Conservation (phyloP, 2,113 vertebrate species). For the Perca schrenkii region DNA sequence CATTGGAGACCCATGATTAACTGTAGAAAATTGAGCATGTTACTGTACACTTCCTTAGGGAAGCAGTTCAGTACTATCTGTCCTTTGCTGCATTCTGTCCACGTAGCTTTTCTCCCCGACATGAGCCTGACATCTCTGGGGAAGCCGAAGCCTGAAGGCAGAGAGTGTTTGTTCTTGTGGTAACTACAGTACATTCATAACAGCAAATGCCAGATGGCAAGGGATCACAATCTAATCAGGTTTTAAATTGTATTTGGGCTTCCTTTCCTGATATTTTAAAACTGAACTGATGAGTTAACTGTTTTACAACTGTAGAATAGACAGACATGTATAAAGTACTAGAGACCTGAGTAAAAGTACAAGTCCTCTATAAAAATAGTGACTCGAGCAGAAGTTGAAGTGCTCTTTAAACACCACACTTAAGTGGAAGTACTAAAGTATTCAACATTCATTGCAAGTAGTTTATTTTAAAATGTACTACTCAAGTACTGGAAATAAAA, state of each 20-base stretch:
- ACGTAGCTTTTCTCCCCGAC: conserved; percentile 2
- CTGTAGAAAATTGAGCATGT: conserved; percentile 1
- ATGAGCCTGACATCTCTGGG: conserved; percentile 32
- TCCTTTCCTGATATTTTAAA: conserved; percentile 19
- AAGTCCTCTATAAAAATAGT: no score
- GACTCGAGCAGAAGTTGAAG: no score
- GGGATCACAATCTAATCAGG: conserved; percentile 32
- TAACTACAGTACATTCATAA: conserved; percentile 16
- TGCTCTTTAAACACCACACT: no score
- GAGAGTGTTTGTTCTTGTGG: conserved; percentile 18
- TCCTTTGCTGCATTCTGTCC: conserved; percentile 36
- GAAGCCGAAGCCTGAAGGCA: conserved; percentile 25
- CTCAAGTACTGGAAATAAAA: no score
- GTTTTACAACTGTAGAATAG: not conserved
- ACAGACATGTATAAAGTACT: no score
- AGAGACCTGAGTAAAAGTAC: no score
- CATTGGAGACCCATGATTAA: not conserved
- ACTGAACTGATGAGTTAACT: not conserved
- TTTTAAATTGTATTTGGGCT: not conserved
- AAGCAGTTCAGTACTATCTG: conserved; percentile 16
- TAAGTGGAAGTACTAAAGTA: no score
- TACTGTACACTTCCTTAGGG: conserved; percentile 5
- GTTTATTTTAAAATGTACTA: no score
- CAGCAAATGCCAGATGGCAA: conserved; percentile 30
- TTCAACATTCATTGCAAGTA: no score